Evolutionary conservation across 2,113 vertebrate genomes (phyloP).

Genomic region (Trematomus loennbergii): DNA sequence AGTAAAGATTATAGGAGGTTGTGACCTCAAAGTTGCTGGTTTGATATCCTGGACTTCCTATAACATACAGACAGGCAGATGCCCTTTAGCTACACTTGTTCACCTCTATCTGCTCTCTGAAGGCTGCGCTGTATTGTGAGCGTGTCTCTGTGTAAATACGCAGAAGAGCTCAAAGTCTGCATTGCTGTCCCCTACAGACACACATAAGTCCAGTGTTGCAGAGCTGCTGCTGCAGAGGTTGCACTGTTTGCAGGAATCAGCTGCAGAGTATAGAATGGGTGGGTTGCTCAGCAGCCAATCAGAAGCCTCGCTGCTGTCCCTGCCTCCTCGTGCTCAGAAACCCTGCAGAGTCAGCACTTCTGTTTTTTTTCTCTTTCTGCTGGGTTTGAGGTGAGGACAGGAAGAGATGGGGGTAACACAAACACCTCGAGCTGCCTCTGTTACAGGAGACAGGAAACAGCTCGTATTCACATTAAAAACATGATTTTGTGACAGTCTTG

Average conservation of each 20-base stretch:
- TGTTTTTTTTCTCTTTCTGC: slow-evolving; percentile 9
- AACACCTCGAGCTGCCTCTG: slow-evolving; percentile 44
- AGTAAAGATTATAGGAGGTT: not conserved
- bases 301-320: not conserved
- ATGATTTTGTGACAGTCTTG: too few species aligned
- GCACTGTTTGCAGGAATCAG: slow-evolving; percentile 3
- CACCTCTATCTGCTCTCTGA: not conserved
- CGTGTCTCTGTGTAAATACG: not conserved
- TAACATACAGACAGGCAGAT: too few species aligned
- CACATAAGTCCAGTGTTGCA: not conserved
- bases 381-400: slow-evolving; percentile 36
- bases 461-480: too few species aligned
- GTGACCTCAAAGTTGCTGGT: not conserved
- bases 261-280: slow-evolving; percentile 37
- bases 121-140: not conserved
- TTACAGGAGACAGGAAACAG: slow-evolving; percentile 5
- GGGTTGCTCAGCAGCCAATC: slow-evolving; percentile 61
- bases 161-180: not conserved
- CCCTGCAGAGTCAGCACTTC: slow-evolving; percentile 53
- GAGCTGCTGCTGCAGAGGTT: slow-evolving; percentile 25
- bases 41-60: too few species aligned
- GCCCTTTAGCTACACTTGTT: too few species aligned
- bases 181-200: not conserved
- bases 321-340: not conserved
- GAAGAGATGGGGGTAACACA: slow-evolving; percentile 44